phyloP scores from a whole-genome alignment of 2,888 invertebrate species.

The Idaea dimidiata region DNA sequence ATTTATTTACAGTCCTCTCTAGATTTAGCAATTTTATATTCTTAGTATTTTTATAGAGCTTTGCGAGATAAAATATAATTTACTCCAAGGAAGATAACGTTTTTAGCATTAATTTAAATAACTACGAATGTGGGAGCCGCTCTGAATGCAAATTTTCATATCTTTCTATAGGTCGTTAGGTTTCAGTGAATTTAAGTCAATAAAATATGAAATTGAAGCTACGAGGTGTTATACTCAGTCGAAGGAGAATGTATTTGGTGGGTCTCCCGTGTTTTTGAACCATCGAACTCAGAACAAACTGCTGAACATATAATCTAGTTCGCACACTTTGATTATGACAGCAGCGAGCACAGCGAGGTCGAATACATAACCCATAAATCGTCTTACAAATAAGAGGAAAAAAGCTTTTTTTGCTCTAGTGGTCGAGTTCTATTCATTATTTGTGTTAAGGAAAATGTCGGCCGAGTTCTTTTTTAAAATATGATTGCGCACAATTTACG shows the following conservation, averaged over 20 bases:
- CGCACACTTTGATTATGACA: constrained; percentile 58
- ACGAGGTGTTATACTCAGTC: constrained; percentile 32
- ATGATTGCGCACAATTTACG: constrained; percentile 23
- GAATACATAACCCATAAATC: constrained; percentile 70
- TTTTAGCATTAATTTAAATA: constrained; percentile 14
- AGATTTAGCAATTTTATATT: too few species aligned
- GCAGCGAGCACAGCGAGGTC: constrained; percentile 57
- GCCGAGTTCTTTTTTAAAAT: constrained; percentile 27
- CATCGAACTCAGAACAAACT: too few species aligned
- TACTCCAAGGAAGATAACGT: neutral
- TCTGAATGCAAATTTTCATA: constrained; percentile 14
- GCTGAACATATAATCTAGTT: constrained; percentile 50
- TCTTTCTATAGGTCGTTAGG: constrained; percentile 18
- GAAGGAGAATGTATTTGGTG: constrained; percentile 40
- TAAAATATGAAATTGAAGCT: constrained; percentile 23
- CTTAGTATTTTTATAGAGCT: neutral
- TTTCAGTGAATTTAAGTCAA: constrained; percentile 21
- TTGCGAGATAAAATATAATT: constrained; percentile 3
- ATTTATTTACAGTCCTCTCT: too few species aligned
- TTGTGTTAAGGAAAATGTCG: constrained; percentile 43
- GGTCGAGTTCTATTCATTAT: constrained; percentile 59
- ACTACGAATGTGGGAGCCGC: neutral
- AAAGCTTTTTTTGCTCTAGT: constrained; percentile 49
- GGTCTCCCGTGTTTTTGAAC: constrained; percentile 43
- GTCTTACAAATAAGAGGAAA: constrained; percentile 57